Percentiles rank a stretch among this genome's conserved stretches.
Evolutionary conservation across 1,140 invertebrate genomes (phyloP).

Genomic region (Ceratina japonica): DNA sequence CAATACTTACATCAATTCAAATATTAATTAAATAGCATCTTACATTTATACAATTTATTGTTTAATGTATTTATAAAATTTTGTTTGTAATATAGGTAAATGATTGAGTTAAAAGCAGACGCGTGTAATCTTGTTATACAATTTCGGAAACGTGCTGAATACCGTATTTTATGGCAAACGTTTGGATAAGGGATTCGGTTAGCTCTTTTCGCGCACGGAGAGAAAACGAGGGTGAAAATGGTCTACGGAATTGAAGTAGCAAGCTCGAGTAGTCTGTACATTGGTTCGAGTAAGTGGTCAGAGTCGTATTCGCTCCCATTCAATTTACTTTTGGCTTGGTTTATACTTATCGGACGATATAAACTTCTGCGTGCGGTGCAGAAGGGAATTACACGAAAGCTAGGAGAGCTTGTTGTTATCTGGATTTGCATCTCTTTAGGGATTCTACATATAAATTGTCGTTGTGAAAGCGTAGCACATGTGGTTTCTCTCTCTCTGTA

Average conservation of each 20-base stretch:
- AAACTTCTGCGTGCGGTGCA: conserved; percentile 6
- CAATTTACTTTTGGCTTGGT: not conserved
- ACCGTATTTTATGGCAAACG: not conserved
- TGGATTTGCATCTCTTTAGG: not conserved
- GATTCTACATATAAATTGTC: not conserved
- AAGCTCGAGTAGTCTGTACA: not conserved
- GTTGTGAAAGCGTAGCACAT: too few species aligned
- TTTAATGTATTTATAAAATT: too few species aligned
- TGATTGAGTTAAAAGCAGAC: too few species aligned
- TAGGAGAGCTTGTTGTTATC: not conserved
- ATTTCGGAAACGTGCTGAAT: too few species aligned
- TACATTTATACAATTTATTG: too few species aligned
- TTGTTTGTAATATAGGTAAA: too few species aligned
- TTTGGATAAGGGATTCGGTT: not conserved
- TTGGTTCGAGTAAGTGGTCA: not conserved
- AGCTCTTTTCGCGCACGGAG: not conserved
- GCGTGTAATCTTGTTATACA: too few species aligned
- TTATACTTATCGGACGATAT: conserved; percentile 13
- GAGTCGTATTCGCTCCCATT: not conserved
- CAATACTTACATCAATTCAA: too few species aligned
- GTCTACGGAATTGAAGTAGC: not conserved
- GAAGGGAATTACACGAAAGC: conserved; percentile 6
- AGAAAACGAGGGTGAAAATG: not conserved
- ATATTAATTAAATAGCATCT: too few species aligned
- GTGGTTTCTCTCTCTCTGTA: too few species aligned